Evolutionary conservation across 2,888 invertebrate genomes (phyloP).

Genomic region (Drosophila sordidula): DNA sequence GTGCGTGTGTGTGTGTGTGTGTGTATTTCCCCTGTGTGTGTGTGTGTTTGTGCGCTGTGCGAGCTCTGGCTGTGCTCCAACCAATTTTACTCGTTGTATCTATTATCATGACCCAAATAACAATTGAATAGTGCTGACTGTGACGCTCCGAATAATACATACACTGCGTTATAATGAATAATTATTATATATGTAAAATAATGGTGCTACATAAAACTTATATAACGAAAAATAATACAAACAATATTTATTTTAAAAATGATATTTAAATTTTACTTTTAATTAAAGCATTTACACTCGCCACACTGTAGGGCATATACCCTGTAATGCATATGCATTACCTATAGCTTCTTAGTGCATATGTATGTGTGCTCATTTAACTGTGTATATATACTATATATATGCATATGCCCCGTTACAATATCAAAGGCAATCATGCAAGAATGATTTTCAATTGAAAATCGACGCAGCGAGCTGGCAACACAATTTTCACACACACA

Average conservation of each 20-base stretch:
- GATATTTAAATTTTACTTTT: background rate
- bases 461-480: conserved; percentile 61
- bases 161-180: background rate
- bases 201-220: no score
- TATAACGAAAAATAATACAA: background rate
- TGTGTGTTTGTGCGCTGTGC: conserved; percentile 18
- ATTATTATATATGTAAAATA: background rate
- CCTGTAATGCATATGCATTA: conserved; percentile 7
- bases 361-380: background rate
- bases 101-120: conserved; percentile 47
- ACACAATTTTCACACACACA: conserved; percentile 45
- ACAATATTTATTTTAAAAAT: no score
- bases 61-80: conserved; percentile 9
- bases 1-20: conserved; percentile 1
- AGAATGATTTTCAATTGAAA: conserved; percentile 68
- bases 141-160: conserved; percentile 9
- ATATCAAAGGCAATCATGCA: conserved; percentile 51
- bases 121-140: conserved; percentile 22
- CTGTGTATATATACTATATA: background rate
- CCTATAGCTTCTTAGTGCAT: conserved; percentile 1
- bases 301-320: conserved; percentile 6
- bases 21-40: conserved; percentile 14
- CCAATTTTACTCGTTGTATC: conserved; percentile 35
- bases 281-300: background rate
- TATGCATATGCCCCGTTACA: conserved; percentile 22